phyloP scores from a whole-genome alignment of 2,888 invertebrate genomes.

The Plagodis pulveraria region DNA sequence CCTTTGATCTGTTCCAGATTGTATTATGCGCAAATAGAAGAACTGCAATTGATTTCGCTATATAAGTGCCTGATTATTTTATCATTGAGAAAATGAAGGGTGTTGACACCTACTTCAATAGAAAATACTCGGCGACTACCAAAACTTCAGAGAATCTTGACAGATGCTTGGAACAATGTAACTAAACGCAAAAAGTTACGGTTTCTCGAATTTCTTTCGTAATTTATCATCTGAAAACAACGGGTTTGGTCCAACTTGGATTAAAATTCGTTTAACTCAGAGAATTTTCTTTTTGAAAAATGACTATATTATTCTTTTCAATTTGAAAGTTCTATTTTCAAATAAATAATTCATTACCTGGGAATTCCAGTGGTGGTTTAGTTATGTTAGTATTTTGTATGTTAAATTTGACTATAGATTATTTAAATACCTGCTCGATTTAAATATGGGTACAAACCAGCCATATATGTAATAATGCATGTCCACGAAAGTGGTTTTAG shows the following conservation, averaged over 20 bases:
- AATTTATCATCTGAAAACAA: slow-evolving; percentile 39
- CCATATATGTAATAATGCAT: too few relatives aligned
- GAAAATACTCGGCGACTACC: slow-evolving; percentile 29
- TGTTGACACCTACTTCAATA: slow-evolving; percentile 23
- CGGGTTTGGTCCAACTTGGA: slow-evolving; percentile 15
- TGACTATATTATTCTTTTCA: slow-evolving; percentile 8
- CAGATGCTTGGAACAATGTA: slow-evolving; percentile 36
- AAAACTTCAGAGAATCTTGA: slow-evolving; percentile 38
- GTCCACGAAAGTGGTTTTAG: too few relatives aligned
- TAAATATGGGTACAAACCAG: too few relatives aligned
- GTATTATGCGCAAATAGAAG: too few relatives aligned
- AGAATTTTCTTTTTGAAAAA: slow-evolving; percentile 11
- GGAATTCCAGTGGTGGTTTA: not conserved
- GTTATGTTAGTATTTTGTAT: not conserved
- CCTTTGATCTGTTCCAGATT: too few relatives aligned
- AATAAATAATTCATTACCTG: too few relatives aligned
- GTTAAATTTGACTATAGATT: too few relatives aligned
- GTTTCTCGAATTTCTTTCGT: slow-evolving; percentile 35
- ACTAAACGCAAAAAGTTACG: slow-evolving; percentile 31
- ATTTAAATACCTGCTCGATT: too few relatives aligned
- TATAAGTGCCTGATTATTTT: too few relatives aligned
- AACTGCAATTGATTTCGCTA: too few relatives aligned
- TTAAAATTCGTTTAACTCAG: slow-evolving; percentile 21
- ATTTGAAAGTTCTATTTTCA: too few relatives aligned
- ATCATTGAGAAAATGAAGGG: slow-evolving; percentile 1